Base-by-base conservation (phyloP, 2,113 vertebrate species). In the Elephas maximus region DNA sequence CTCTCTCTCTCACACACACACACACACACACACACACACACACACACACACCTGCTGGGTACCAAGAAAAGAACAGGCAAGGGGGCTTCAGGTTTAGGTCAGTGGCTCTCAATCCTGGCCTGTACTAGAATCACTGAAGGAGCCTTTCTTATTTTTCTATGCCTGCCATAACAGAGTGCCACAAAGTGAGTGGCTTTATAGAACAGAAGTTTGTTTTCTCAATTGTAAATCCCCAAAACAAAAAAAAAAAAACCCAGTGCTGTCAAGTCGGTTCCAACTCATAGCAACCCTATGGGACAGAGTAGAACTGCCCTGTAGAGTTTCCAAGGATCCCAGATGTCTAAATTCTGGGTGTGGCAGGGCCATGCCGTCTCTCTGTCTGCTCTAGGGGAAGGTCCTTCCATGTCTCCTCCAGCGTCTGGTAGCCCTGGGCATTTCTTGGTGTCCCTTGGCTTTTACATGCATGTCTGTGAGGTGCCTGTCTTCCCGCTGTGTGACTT, bases 11-110 rank as follows among this genome's bases (percentile, higher is more conserved):
- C 28, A 23, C 12, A 8, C 12, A 53, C 51, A 53, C 51, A 53
- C 51, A 53, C 51, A 53, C 51, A 53, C 51, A 53, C 51, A 53
- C 51, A 53, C 51, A 53, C 51, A 53, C 28, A 67, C 5, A 18
- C 1, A 1, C 6, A 9, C 12, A n/a, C 15, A 33, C 4, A 17
- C 44, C 6, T 62, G 6, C 18, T 14, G 0, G 24, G 10, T 44
- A 6, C 21, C 8, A 26, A 12, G 37, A 62, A 45, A 91, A 21
- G 18, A 67, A 15, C 10, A 3, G 4, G 6, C 37, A 53, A 9
- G 63, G 82, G 28, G 11, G 26, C 30, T 53, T 28, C 53, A 45
- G 17, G 41, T 12, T 44, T 48, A 84, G 24, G 11, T 5, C 44
- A 2, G 26, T 71, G 67, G 7, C 48, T 88, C 37, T 62, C 8